Evolutionary conservation across 2,113 vertebrate genomes (phyloP), one percentile per base, ranked within the genome.

Genomic region (Protobothrops flavoviridis): DNA sequence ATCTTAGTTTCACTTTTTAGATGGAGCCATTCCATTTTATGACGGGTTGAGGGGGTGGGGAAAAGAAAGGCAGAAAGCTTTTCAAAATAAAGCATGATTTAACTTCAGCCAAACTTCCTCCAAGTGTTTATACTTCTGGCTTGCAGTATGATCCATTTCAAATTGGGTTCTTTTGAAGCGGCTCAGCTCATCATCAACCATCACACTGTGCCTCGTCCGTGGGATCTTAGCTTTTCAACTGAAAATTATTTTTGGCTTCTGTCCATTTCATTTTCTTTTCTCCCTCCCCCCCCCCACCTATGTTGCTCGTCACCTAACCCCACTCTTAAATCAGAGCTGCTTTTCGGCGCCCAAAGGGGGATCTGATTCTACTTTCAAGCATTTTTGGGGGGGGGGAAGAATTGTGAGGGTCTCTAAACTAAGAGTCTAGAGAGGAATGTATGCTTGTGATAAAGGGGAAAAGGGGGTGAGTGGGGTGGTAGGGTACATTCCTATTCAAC

Each of bases 41-140:
- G 96, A 96, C 89, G 55, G 90, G 39, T 93, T 94, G 64, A 74
- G 95, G 94, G 96, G 93, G 95, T 95, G 96, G 95, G 87, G 24
- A 94, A 96, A 94, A 96, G 64, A 88, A 33, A 92, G 57, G 29
- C 26, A 89, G 52, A 85, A 39, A n/a, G 56, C 10, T 85, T 61
- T 96, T 96, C 97, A 95, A 97, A 97, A 97, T 97, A 96, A 98
- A 97, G 96, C 97, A 97, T 93, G 97, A 97, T 97, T 97, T 97
- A 97, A 98, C 96, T 96, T 94, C 91, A 97, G 97, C 97, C 97
- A 98, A 98, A 97, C 97, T 96, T 97, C 97, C 97, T 97, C 95
- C 96, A 93, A 87, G 94, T 97, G 97, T 98, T 98, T 97, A 97
- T 96, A 93, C 96, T 96, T 96, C 97, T 97, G 97, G 97, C 97